phyloP scores from a whole-genome alignment of 2,113 vertebrate species.

The Castor canadensis region DNA sequence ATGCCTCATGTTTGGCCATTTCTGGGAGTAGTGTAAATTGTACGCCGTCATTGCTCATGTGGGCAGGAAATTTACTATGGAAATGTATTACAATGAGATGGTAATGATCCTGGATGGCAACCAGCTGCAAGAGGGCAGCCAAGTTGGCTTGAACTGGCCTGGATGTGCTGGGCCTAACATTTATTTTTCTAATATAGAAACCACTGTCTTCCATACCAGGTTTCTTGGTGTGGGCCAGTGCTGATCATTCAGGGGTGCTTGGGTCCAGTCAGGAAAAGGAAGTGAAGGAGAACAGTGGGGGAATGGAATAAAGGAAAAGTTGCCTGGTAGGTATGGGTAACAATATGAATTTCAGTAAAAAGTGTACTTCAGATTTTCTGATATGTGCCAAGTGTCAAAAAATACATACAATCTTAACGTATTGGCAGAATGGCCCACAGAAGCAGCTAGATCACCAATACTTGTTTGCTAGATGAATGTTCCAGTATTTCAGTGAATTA shows the following conservation, averaged over 20 bases:
- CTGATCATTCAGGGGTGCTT: not conserved
- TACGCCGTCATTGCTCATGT: not conserved
- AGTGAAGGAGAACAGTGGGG: not conserved
- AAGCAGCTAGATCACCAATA: not conserved
- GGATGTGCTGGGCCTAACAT: not conserved
- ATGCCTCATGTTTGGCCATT: too few relatives aligned
- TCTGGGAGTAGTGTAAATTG: not conserved
- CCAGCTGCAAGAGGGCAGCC: not conserved
- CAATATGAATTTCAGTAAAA: not conserved
- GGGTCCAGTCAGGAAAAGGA: not conserved
- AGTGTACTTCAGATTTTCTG: not conserved
- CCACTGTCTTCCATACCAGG: too few relatives aligned
- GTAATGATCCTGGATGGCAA: not conserved
- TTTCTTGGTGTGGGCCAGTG: too few relatives aligned
- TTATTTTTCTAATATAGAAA: not conserved
- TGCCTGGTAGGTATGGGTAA: not conserved
- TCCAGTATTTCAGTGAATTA: conserved; percentile 18
- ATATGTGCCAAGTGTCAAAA: not conserved
- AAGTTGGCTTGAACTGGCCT: not conserved
- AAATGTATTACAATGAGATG: not conserved
- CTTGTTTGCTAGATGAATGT: not conserved
- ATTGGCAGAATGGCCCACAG: not conserved
- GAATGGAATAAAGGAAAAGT: not conserved
- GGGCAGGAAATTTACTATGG: not conserved
- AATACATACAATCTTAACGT: not conserved